phyloP scores from a whole-genome alignment of 92 coral and sea anemone species.

The Parazoanthus darwini region DNA sequence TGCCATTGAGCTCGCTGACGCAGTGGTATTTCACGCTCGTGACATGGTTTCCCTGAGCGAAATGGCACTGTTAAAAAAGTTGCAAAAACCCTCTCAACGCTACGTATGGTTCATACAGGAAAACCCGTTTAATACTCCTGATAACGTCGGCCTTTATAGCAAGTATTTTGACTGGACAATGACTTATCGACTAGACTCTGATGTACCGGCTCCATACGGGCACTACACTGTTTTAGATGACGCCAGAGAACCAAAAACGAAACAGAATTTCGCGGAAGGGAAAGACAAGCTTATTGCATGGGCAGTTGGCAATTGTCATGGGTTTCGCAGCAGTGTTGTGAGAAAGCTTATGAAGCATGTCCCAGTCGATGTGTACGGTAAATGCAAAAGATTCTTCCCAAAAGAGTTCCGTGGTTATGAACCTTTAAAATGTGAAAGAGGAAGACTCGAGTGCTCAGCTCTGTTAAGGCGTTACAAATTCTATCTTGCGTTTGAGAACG shows the following conservation, averaged over 20 bases:
- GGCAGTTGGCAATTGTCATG: background rate
- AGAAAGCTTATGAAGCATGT: background rate
- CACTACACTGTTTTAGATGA: background rate
- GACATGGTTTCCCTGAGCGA: slow-evolving; percentile 7
- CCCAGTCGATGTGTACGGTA: background rate
- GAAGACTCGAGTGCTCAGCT: background rate
- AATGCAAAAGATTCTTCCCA: background rate
- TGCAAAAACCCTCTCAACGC: background rate
- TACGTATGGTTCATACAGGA: background rate
- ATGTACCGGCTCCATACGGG: slow-evolving; percentile 36
- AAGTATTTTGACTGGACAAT: slow-evolving; percentile 51
- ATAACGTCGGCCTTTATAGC: background rate
- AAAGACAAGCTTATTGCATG: background rate
- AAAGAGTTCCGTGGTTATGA: too few relatives aligned
- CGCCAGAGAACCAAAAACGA: background rate
- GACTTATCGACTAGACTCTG: slow-evolving; percentile 40
- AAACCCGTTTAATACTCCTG: background rate
- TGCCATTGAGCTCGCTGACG: slow-evolving; percentile 25
- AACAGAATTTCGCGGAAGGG: background rate
- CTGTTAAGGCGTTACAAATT: slow-evolving; percentile 49
- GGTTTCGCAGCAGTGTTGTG: background rate
- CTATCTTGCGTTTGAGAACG: slow-evolving; percentile 68
- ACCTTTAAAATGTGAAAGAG: background rate
- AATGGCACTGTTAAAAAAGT: background rate
- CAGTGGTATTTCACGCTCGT: slow-evolving; percentile 42